A percentile compares a stretch with the other conserved stretches of the same genome.
phyloP scores from a whole-genome alignment of 2,113 vertebrate species.

The Eolophus roseicapilla region DNA sequence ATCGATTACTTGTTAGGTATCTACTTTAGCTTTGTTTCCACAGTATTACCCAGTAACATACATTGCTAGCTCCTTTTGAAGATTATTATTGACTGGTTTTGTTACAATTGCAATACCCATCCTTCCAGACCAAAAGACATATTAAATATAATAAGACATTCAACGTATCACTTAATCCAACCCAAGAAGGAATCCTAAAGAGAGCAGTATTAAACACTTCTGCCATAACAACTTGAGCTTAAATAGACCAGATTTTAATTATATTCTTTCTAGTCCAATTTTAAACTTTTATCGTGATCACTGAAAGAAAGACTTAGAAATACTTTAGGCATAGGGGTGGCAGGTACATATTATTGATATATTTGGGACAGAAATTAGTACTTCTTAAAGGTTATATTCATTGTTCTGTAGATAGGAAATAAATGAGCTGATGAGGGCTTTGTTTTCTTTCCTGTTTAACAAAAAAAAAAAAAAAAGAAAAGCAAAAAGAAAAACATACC shows the following conservation, averaged over 20 bases:
- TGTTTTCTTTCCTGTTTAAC: background rate
- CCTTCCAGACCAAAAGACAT: background rate
- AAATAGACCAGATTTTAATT: background rate
- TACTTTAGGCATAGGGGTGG: background rate
- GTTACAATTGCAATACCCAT: background rate
- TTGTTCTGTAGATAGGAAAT: background rate
- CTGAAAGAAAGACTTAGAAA: background rate
- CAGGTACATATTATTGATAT: background rate
- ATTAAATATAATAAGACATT: background rate
- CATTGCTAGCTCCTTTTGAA: background rate
- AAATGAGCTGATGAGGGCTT: background rate
- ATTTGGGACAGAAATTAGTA: background rate
- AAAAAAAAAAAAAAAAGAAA: background rate
- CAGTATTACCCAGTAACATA: background rate
- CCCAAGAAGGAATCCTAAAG: background rate
- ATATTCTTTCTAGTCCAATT: background rate
- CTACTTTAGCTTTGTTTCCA: background rate
- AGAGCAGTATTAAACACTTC: background rate
- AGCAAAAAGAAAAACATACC: rapidly evolving
- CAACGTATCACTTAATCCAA: background rate
- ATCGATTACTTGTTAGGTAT: background rate
- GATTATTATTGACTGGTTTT: background rate
- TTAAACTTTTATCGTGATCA: background rate
- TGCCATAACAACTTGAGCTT: background rate
- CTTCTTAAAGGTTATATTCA: background rate